Conservation (phyloP, 2,888 invertebrate species). For the Drosophila putrida region DNA sequence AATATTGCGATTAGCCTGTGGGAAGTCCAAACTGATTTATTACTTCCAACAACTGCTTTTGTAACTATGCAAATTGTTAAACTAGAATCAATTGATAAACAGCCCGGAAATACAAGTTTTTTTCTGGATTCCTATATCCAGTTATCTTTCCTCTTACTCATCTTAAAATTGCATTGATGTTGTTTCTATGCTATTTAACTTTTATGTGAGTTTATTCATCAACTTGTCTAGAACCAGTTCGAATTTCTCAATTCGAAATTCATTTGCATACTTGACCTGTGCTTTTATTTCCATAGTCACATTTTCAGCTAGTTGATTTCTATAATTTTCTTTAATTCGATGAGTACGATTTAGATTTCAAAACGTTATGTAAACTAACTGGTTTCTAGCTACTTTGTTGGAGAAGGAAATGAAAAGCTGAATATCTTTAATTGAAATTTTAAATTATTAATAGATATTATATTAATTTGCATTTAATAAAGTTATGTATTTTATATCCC, state of each 20-base stretch:
- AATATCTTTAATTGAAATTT: neutral
- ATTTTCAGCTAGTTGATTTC: conserved; percentile 15
- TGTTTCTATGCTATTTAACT: conserved; percentile 15
- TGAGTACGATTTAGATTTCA: conserved; percentile 10
- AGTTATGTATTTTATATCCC: too few relatives aligned
- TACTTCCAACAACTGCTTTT: neutral
- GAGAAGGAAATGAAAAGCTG: neutral
- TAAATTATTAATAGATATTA: too few relatives aligned
- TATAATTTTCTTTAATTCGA: conserved; percentile 31
- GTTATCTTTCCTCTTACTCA: conserved; percentile 12
- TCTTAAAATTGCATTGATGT: neutral
- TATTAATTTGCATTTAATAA: too few relatives aligned
- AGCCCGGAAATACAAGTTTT: neutral
- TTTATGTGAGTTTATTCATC: conserved; percentile 5
- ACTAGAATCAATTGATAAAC: neutral
- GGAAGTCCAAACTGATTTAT: conserved; percentile 7
- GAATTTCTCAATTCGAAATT: conserved; percentile 11
- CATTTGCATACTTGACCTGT: conserved; percentile 49
- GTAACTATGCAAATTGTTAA: conserved; percentile 8
- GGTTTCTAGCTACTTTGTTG: neutral
- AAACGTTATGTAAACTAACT: neutral
- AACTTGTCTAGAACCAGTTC: conserved; percentile 27
- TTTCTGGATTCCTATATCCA: neutral
- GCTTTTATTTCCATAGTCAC: conserved; percentile 28
- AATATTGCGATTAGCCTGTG: conserved; percentile 19